Conservation (phyloP, 2,113 vertebrate species). For the Illadopsis cleaveri region DNA sequence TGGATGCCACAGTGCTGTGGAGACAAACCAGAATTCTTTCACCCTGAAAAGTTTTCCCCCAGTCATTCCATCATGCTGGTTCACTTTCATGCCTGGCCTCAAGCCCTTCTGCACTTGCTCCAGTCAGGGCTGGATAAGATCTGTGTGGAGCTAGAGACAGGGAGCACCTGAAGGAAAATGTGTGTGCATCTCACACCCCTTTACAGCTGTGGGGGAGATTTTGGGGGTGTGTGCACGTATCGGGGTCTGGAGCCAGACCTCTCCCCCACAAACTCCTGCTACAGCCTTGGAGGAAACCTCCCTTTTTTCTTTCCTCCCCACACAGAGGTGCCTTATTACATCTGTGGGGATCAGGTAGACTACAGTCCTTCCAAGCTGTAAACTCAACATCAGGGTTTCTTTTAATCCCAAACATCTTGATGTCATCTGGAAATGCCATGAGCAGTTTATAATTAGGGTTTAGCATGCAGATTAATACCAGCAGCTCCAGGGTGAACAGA, state of each 20-base stretch:
- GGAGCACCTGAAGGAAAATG: neutral
- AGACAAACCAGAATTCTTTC: neutral
- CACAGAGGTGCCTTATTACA: neutral
- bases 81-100: neutral
- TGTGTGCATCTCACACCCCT: neutral
- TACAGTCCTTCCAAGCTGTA: slow-evolving; percentile 59
- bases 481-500: slow-evolving; percentile 56
- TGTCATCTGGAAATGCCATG: slow-evolving; percentile 71
- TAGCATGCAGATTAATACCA: slow-evolving; percentile 63
- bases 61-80: neutral
- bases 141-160: neutral
- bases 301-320: neutral
- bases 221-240: neutral
- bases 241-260: neutral
- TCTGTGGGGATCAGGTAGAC: slow-evolving; percentile 27
- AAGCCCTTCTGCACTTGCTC: neutral
- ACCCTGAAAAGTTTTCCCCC: neutral
- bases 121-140: neutral
- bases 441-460: slow-evolving; percentile 72
- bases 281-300: neutral
- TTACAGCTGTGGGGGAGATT: neutral
- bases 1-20: neutral
- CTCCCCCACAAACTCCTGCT: neutral
- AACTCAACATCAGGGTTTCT: slow-evolving; percentile 58
- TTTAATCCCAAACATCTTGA: slow-evolving; percentile 79